Conservation (phyloP, 2,113 vertebrate species). For the Butastur rufipennis region DNA sequence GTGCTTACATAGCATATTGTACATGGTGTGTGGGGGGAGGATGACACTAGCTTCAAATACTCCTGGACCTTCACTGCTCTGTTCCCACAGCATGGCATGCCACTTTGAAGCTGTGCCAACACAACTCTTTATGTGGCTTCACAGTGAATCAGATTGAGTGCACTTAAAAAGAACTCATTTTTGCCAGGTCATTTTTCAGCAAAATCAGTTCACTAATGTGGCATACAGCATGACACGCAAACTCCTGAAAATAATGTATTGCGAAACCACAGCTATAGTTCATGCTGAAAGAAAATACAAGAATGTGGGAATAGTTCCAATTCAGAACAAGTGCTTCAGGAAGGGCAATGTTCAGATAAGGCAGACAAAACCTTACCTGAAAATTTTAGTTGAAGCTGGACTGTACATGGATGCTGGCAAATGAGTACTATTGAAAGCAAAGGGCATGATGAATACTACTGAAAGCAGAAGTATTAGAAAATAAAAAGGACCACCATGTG, state of each 20-base stretch:
- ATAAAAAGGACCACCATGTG: background rate
- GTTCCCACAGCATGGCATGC: background rate
- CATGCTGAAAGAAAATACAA: background rate
- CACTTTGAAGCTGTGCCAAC: slow-evolving; percentile 20
- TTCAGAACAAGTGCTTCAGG: background rate
- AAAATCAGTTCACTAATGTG: background rate
- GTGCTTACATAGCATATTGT: background rate
- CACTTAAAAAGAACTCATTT: background rate
- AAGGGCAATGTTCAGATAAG: background rate
- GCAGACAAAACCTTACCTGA: background rate
- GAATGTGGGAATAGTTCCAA: background rate
- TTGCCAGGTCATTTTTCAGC: slow-evolving; percentile 38
- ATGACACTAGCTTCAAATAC: background rate
- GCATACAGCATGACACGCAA: background rate
- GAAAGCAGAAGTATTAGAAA: background rate
- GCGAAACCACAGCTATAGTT: background rate
- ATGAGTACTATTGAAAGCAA: background rate
- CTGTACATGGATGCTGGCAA: background rate
- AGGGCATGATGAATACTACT: background rate
- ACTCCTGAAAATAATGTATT: background rate
- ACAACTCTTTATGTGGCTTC: background rate
- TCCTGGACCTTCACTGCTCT: background rate
- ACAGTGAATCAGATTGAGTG: background rate
- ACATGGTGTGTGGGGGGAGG: background rate
- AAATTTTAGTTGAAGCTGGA: background rate